These are phyloP conservation scores for Orthosia gracilis DNA, from an alignment of 2,888 invertebrate genomes.

Conservation along the genomic window DNA sequence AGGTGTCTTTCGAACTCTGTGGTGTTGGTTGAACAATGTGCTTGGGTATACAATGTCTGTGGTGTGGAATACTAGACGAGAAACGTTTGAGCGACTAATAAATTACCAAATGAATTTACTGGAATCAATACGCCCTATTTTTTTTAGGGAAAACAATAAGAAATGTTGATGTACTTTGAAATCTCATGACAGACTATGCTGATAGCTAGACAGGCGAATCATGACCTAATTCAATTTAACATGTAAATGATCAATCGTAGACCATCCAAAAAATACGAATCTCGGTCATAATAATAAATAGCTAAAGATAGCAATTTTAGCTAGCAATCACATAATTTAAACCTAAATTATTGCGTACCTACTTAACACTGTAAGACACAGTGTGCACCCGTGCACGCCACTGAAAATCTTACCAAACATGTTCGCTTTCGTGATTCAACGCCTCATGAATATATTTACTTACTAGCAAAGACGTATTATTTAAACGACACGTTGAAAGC, in stretches of 20 bases:
- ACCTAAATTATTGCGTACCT: slow-evolving; percentile 15
- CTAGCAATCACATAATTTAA: neutral
- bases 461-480: slow-evolving; percentile 71
- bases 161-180: neutral
- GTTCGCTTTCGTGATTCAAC: slow-evolving; percentile 72
- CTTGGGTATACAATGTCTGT: neutral
- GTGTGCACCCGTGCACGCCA: slow-evolving; percentile 40
- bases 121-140: neutral
- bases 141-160: too few species aligned
- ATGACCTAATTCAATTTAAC: neutral
- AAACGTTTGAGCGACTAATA: neutral
- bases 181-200: neutral
- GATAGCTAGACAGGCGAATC: neutral
- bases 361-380: slow-evolving; percentile 43
- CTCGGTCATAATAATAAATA: neutral
- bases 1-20: neutral
- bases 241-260: neutral
- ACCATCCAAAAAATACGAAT: neutral
- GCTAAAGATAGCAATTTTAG: neutral
- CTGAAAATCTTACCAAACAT: slow-evolving; percentile 63
- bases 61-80: neutral
- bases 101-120: neutral
- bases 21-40: neutral
- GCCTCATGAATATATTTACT: slow-evolving; percentile 74
- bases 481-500: slow-evolving; percentile 70